A percentile compares a stretch with the other conserved stretches of the same genome.
Evolutionary conservation across 2,113 vertebrate genomes (phyloP).

Genomic region (Brachionichthys hirsutus): DNA sequence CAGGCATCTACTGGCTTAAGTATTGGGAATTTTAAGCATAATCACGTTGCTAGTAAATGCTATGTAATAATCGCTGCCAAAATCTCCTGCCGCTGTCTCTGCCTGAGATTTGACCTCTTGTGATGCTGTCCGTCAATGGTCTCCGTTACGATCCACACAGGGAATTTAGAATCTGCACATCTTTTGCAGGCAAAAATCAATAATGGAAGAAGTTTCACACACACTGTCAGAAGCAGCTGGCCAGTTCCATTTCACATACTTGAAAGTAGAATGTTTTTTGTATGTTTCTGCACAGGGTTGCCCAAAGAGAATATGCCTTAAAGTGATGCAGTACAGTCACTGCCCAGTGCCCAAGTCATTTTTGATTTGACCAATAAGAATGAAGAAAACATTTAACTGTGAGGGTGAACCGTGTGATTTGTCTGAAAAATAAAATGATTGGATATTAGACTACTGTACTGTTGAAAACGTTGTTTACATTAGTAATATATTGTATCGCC

Average conservation of each 20-base stretch:
- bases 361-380: constrained; percentile 60
- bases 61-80: constrained; percentile 38
- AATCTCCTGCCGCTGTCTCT: constrained; percentile 19
- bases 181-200: constrained; percentile 4
- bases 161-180: constrained; percentile 2
- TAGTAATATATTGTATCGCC: constrained; percentile 79
- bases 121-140: constrained; percentile 8
- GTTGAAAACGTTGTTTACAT: constrained; percentile 78
- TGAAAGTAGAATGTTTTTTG: constrained; percentile 61
- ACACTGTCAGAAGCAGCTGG: constrained; percentile 26
- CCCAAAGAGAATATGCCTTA: constrained; percentile 74
- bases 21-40: constrained; percentile 8
- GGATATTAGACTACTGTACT: constrained; percentile 67
- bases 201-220: constrained; percentile 13
- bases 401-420: constrained; percentile 31
- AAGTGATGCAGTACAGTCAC: constrained; percentile 45
- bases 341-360: constrained; percentile 36
- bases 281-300: constrained; percentile 70
- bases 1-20: constrained; percentile 10
- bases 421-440: constrained; percentile 42
- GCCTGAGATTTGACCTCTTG: constrained; percentile 19
- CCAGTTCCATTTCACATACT: constrained; percentile 48
- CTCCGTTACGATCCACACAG: constrained; percentile 13
- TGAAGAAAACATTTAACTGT: constrained; percentile 51
- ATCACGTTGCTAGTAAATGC: constrained; percentile 18